Base-by-base conservation (phyloP, 2,888 invertebrate species). In the Amphiduros pacificus region DNA sequence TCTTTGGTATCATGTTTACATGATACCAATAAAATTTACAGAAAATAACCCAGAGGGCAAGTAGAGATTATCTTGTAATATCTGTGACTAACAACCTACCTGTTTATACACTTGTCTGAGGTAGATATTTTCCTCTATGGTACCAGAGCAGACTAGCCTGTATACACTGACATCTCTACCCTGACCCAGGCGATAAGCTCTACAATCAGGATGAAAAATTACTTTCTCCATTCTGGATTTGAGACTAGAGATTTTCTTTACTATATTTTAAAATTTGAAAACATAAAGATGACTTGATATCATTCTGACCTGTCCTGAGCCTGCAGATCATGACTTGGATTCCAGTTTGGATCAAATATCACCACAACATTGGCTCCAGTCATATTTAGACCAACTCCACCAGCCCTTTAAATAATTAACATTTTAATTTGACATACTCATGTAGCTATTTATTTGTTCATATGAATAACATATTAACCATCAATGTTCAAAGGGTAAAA, bases 301-400 rank as follows among this genome's bases (percentile, higher is more conserved):
- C n/a, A n/a, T n/a, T n/a, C 57, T 55, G 63, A 76, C 77, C 77
- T 76, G 72, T 82, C 81, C 61, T 81, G 80, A 20, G 81, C 81
- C 69, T 82, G 82, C 3, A 82, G 74, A 63, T 82, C 82, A 73
- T 79, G 78, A 17, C 79, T 77, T 6, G 82, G 82, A 64, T 81
- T 82, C 82, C 82, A 82, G 72, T 78, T 81, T n/a, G 81, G 81
- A 65, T 82, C 82, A 73, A 77, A 81, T 63, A 82, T 77, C 9
- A 82, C 71, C 9, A 82, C 82, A 50, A 73, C 76, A 67, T 81
- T 80, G 36, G 82, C 80, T 26, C 79, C 80, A 5, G 79, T 80
- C 53, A 81, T 64, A 61, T 80, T 81, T 48, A 82, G 67, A 3
- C 81, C 82, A 9, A 81, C 68, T 28, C 82, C 79, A 24, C 82